Percentiles rank a stretch among this genome's conserved stretches.
These are phyloP conservation scores for Phaethon lepturus DNA, from an alignment of 2,113 vertebrate genomes.

Conservation along the genomic window DNA sequence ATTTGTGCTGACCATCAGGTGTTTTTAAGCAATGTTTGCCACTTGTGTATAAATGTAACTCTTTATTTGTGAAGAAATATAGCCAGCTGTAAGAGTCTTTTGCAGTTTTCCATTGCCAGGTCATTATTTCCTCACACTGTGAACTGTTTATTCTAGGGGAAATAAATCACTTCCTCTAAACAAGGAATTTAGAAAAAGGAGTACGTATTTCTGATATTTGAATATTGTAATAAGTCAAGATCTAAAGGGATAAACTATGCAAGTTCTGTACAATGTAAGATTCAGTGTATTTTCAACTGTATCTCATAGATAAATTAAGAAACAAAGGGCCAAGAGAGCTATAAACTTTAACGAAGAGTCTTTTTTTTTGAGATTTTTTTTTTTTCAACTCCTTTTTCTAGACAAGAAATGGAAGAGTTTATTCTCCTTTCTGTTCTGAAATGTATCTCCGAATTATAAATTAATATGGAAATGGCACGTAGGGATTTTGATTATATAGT, in stretches of 20 bases:
- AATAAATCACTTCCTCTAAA: neutral
- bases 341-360: neutral
- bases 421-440: neutral
- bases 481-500: neutral
- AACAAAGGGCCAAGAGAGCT: neutral
- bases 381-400: neutral
- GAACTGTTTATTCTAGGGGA: neutral
- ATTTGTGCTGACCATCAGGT: neutral
- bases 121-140: slow-evolving; percentile 25
- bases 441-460: neutral
- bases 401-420: neutral
- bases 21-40: slow-evolving; percentile 11
- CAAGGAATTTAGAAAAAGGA: neutral
- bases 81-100: neutral
- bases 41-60: neutral
- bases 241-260: neutral
- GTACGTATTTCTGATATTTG: neutral
- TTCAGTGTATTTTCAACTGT: neutral
- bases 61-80: slow-evolving; percentile 12
- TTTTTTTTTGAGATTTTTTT: neutral
- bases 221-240: neutral
- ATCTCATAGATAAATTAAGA: neutral
- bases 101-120: neutral
- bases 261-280: neutral
- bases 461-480: slow-evolving; percentile 8